These are phyloP conservation scores for Darevskia nairensis DNA, from an alignment of 2,797 vertebrate species.

Conservation along the genomic window DNA sequence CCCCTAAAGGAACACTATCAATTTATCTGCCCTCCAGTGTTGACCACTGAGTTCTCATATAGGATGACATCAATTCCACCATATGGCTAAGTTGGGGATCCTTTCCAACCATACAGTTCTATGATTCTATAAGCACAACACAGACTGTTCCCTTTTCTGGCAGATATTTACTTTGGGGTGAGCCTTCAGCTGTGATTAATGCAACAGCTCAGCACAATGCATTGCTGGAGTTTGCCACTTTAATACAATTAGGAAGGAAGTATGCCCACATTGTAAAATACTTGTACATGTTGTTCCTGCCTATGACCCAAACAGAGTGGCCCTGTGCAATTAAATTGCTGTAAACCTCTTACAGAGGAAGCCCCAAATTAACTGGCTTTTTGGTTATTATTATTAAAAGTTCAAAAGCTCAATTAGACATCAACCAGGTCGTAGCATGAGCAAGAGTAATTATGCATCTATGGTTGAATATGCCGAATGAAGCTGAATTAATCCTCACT, in stretches of 20 bases:
- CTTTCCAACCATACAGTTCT: too few relatives aligned
- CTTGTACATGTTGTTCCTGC: not conserved
- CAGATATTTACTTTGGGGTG: not conserved
- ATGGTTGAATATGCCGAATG: slow-evolving; percentile 56
- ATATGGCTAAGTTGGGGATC: too few relatives aligned
- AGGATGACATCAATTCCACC: too few relatives aligned
- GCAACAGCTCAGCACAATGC: not conserved
- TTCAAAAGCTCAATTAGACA: slow-evolving; percentile 60
- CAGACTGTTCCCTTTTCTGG: not conserved
- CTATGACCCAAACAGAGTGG: not conserved
- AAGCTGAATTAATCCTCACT: slow-evolving; percentile 53
- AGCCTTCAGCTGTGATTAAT: not conserved
- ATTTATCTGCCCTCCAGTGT: too few relatives aligned
- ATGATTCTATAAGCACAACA: not conserved
- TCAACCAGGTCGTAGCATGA: slow-evolving; percentile 46
- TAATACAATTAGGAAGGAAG: not conserved
- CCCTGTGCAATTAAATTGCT: slow-evolving; percentile 3
- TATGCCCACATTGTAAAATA: slow-evolving; percentile 46
- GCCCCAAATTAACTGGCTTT: slow-evolving; percentile 39
- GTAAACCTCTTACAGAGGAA: slow-evolving; percentile 43
- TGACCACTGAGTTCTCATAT: too few relatives aligned
- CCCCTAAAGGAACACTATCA: too few relatives aligned
- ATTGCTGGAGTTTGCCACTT: not conserved
- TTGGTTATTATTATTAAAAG: slow-evolving; percentile 39
- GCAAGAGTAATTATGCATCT: slow-evolving; percentile 57